Percentiles rank a stretch among this genome's conserved stretches.
Conservation (phyloP, 2,797 vertebrate genomes). For the Phataginus tetradactyla region DNA sequence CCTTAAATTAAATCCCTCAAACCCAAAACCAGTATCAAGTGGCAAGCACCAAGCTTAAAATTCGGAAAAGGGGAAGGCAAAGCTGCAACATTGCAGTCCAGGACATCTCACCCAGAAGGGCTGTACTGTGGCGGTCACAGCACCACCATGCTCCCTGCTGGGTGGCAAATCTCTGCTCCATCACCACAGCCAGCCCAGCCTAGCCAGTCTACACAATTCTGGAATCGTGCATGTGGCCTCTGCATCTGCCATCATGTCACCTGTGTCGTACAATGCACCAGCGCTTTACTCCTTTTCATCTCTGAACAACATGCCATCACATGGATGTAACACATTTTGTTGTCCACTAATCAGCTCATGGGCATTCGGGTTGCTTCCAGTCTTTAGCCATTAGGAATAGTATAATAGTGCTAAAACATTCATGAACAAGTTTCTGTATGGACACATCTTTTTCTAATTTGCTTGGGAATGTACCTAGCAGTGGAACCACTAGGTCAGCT, state of each 20-base stretch:
- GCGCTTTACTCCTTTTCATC: neutral
- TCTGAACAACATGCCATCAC: neutral
- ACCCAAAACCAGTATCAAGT: neutral
- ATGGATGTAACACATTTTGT: neutral
- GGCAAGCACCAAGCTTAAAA: neutral
- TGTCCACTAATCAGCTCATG: neutral
- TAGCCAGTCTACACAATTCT: no score
- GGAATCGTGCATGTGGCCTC: neutral
- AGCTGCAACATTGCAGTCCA: no score
- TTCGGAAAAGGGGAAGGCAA: neutral
- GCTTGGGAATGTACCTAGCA: neutral
- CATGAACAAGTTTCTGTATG: neutral
- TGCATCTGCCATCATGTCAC: neutral
- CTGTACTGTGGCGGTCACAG: no score
- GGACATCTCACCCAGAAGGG: no score
- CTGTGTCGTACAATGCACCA: fast-evolving
- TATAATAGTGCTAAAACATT: neutral
- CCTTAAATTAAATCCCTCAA: neutral
- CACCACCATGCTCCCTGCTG: no score
- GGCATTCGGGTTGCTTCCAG: neutral
- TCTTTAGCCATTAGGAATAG: neutral
- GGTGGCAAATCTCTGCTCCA: neutral
- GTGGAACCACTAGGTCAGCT: neutral
- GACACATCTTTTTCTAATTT: neutral
- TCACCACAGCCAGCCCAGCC: neutral